A percentile compares a stretch with the other conserved stretches of the same genome.
Evolutionary conservation across 2,888 invertebrate genomes (phyloP).

Genomic region (Amblyteles armatorius): DNA sequence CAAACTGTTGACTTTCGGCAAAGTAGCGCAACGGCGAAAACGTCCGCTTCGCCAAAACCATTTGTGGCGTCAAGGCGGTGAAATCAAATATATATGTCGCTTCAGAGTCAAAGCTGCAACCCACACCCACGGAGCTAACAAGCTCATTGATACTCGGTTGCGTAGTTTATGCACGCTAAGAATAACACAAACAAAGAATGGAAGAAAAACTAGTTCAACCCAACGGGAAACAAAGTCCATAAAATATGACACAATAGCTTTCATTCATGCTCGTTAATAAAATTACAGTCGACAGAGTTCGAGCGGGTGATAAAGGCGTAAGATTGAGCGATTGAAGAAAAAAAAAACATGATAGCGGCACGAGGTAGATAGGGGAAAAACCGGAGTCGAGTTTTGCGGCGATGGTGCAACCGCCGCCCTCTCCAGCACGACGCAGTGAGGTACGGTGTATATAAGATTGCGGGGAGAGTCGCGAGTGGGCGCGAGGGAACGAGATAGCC

Average conservation of each 20-base stretch:
- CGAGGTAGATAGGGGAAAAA: constrained; percentile 32
- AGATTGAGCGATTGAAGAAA: neutral
- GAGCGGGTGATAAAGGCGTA: constrained; percentile 19
- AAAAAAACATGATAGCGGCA: constrained; percentile 11
- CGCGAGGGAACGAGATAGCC: constrained; percentile 46
- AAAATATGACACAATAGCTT: constrained; percentile 1
- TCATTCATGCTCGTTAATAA: neutral
- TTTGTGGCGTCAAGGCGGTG: too few species aligned
- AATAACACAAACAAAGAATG: neutral
- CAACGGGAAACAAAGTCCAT: neutral
- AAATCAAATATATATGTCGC: too few species aligned
- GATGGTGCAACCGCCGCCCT: constrained; percentile 61
- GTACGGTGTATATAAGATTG: constrained; percentile 36
- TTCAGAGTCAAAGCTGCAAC: too few species aligned
- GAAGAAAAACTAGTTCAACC: neutral
- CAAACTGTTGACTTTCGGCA: too few species aligned
- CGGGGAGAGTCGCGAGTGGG: constrained; percentile 49
- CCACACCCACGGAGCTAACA: too few species aligned
- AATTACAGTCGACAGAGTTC: neutral
- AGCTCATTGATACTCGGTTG: too few species aligned
- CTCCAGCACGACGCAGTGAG: constrained; percentile 28
- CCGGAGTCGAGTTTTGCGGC: constrained; percentile 29
- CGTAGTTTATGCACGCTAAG: too few species aligned
- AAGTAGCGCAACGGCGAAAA: too few species aligned
- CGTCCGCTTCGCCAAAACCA: too few species aligned